These are phyloP conservation scores for Ophiothrix spiculata DNA, from an alignment of 35 echinoderm and acorn worm genomes.

Conservation along the genomic window DNA sequence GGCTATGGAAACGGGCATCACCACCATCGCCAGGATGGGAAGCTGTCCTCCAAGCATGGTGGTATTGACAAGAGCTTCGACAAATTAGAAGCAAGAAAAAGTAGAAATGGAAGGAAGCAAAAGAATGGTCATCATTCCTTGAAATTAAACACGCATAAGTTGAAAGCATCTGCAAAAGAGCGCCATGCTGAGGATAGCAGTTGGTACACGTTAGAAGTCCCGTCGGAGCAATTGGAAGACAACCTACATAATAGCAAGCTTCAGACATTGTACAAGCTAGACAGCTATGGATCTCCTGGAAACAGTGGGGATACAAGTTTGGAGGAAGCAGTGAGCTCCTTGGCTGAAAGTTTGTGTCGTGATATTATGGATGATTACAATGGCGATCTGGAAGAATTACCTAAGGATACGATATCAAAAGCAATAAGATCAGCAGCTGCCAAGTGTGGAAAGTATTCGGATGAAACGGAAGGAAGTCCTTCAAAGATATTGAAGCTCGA, in stretches of 20 bases:
- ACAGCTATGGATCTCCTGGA: neutral
- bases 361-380: slow-evolving; percentile 77
- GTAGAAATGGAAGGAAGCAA: neutral
- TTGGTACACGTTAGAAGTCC: slow-evolving; percentile 36
- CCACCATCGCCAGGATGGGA: slow-evolving; percentile 6
- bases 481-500: neutral
- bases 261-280: slow-evolving; percentile 44
- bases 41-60: neutral
- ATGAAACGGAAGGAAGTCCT: neutral
- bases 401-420: neutral
- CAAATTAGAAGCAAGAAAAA: neutral
- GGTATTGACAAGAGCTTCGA: neutral
- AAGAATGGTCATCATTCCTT: neutral
- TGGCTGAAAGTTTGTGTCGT: slow-evolving; percentile 88
- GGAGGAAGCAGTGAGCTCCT: slow-evolving; percentile 81
- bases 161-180: neutral
- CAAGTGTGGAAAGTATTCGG: neutral
- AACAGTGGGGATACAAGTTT: slow-evolving; percentile 31
- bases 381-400: slow-evolving; percentile 27
- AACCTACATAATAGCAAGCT: slow-evolving; percentile 42
- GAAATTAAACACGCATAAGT: neutral
- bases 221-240: neutral
- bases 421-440: neutral
- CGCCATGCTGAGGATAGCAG: slow-evolving; percentile 27
- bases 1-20: neutral